A percentile compares a stretch with the other conserved stretches of the same genome.
Conservation (phyloP, 2,888 invertebrate genomes). For the Ligdia adustata region DNA sequence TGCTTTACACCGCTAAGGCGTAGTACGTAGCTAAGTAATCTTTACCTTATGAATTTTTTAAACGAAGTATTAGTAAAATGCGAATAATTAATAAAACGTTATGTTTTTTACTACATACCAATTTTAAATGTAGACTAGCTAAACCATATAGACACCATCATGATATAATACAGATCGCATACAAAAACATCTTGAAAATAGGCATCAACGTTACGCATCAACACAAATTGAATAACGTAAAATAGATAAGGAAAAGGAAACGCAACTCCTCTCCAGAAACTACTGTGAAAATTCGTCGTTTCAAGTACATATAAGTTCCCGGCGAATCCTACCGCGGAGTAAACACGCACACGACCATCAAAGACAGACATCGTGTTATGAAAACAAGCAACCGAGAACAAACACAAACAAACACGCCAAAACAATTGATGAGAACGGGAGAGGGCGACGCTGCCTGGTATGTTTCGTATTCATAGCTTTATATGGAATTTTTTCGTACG, state of each 20-base stretch:
- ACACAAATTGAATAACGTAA: not conserved
- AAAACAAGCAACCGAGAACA: constrained; percentile 79
- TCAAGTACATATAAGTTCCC: constrained; percentile 52
- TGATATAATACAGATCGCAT: too few species aligned
- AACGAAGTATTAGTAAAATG: too few species aligned
- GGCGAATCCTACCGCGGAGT: constrained; percentile 66
- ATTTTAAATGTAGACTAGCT: too few species aligned
- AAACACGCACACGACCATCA: constrained; percentile 73
- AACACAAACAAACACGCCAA: constrained; percentile 77
- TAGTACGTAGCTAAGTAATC: too few species aligned
- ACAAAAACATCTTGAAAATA: not conserved
- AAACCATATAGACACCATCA: too few species aligned
- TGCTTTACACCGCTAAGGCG: too few species aligned
- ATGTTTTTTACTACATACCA: too few species aligned
- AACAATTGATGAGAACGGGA: constrained; percentile 77
- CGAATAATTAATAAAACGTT: too few species aligned
- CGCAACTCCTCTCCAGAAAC: constrained; percentile 5
- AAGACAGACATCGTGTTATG: constrained; percentile 80
- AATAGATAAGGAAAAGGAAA: constrained; percentile 23
- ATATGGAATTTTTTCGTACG: constrained; percentile 59
- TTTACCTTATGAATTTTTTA: too few species aligned
- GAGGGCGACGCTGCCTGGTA: constrained; percentile 41
- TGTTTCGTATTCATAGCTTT: constrained; percentile 61
- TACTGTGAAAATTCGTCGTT: constrained; percentile 48
- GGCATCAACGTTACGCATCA: not conserved